phyloP scores from a whole-genome alignment of 2,797 vertebrate species.

The Esox lucius region DNA sequence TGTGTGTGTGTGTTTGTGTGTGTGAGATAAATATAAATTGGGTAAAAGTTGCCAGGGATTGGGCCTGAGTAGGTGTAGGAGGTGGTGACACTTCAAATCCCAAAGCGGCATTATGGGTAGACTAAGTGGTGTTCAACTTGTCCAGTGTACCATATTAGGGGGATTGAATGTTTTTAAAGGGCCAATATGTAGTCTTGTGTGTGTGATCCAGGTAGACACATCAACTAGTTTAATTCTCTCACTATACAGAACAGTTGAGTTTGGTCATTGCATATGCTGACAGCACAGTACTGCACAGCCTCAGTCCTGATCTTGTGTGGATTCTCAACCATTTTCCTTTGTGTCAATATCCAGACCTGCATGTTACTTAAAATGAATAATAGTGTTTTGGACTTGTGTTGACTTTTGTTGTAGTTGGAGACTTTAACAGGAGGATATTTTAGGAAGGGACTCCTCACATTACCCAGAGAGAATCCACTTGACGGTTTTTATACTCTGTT shows the following conservation, averaged over 20 bases:
- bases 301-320: conserved; percentile 17
- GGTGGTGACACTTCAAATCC: conserved; percentile 57
- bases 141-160: conserved; percentile 39
- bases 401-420: too few relatives aligned
- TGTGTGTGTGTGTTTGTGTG: neutral
- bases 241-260: neutral
- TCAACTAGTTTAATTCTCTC: conserved; percentile 12
- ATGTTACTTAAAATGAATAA: neutral
- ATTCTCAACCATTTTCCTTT: conserved; percentile 9
- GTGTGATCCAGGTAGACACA: conserved; percentile 22
- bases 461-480: too few relatives aligned
- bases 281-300: neutral
- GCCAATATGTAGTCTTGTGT: conserved; percentile 20
- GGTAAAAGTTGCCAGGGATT: conserved; percentile 42
- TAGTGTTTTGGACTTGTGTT: too few relatives aligned
- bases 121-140: conserved; percentile 41
- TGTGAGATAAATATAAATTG: conserved; percentile 34
- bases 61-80: conserved; percentile 42
- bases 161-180: conserved; percentile 33
- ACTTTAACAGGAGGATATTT: too few relatives aligned
- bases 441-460: too few relatives aligned
- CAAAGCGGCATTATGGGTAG: conserved; percentile 45
- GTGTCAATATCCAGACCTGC: neutral
- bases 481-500: too few relatives aligned
- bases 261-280: neutral